Conservation (phyloP, 2,113 vertebrate species). For the Salvator merianae region DNA sequence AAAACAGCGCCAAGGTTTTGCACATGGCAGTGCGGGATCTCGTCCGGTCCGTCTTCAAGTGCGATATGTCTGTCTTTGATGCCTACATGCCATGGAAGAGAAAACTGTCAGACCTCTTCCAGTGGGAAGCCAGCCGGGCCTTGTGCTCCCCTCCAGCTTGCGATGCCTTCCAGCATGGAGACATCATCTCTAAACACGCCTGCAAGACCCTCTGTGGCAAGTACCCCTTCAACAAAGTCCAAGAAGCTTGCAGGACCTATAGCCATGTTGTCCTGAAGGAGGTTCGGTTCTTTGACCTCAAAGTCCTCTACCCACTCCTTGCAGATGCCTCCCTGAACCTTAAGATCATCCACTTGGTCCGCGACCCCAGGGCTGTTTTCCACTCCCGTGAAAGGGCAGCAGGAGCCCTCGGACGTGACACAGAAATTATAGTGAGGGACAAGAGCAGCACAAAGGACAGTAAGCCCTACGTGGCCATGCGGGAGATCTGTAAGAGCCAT, state of each 20-base stretch:
- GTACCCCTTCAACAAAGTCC: constrained; percentile 71
- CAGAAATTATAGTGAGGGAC: constrained; percentile 72
- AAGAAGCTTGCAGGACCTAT: constrained; percentile 84
- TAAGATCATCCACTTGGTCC: constrained; percentile 89
- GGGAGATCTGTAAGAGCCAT: constrained; percentile 88
- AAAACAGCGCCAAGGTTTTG: constrained; percentile 61
- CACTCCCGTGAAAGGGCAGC: constrained; percentile 76
- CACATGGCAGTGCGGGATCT: constrained; percentile 86
- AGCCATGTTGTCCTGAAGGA: constrained; percentile 90
- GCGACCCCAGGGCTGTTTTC: constrained; percentile 89
- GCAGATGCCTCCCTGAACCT: constrained; percentile 86
- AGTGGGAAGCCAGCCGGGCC: constrained; percentile 89
- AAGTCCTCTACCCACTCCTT: constrained; percentile 85
- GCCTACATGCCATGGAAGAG: constrained; percentile 78
- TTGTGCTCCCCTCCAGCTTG: constrained; percentile 91
- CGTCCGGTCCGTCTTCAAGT: constrained; percentile 79
- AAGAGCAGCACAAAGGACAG: constrained; percentile 8
- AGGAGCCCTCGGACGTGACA: constrained; percentile 72
- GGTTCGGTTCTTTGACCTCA: constrained; percentile 88
- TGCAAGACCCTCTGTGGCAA: constrained; percentile 76
- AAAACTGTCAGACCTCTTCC: constrained; percentile 84
- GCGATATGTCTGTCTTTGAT: constrained; percentile 86
- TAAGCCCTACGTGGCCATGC: constrained; percentile 73
- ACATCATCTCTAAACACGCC: constrained; percentile 70
- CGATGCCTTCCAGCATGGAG: constrained; percentile 60